Evolutionary conservation across 2,113 vertebrate genomes (phyloP), one percentile per base, ranked within the genome.

Genomic region (Holacanthus passer): DNA sequence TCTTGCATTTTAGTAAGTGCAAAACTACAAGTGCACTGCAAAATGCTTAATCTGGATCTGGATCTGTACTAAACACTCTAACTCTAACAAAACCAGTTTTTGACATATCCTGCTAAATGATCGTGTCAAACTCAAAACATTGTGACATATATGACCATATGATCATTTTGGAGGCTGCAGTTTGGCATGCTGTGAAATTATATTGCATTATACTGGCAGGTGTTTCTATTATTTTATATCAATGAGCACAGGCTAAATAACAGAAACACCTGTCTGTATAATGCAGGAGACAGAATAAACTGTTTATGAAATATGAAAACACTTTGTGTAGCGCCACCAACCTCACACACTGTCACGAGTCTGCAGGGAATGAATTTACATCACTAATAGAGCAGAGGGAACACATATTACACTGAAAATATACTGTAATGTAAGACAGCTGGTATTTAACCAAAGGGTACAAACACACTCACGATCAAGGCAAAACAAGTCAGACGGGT

Each of bases 401-500:
- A 62, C 27, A 55, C 24, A 60, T 13, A 53, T 17, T 50, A 43
- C 8, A 73, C 48, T 67, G 45, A 6, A 41, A 47, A 17, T 52
- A 56, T 27, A 55, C 24, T 73, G 53, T 8, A 13, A 24, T 7
- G 24, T 17, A 69, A 52, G 56, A 52, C 27, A 81, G 70, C 56
- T 76, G 67, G 47, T 16, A 58, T 35, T n/a, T 19, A 72, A 78
- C 50, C 31, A 27, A 62, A 35, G 31, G 7, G 72, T 50, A 56
- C 12, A 79, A 5, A 37, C 35, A 37, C 35, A 64, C 24, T 43
- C 11, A 63, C 11, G 41, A 35, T 65, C 12, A 74, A 19, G 11
- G 60, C 47, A 53, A 74, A 93, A 93, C 92, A 79, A 81, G 93
- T 90, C 50, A 13, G 86, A 93, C 91, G 6, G 67, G 91, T 91